Conservation (phyloP, 1,140 invertebrate genomes). For the Calliphora vicina region DNA sequence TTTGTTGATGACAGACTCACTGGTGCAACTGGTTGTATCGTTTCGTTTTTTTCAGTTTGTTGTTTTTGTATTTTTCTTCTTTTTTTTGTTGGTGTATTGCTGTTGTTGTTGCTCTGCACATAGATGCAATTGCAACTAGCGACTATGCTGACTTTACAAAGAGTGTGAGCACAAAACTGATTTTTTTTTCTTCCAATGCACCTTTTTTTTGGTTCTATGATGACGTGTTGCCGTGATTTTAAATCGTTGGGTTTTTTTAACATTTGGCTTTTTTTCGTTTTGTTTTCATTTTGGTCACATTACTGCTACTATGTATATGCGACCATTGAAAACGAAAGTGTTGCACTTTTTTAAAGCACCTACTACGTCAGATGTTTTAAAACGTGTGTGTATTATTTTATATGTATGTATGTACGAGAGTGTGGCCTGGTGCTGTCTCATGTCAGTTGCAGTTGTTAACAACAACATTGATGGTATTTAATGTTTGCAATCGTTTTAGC, state of each 20-base stretch:
- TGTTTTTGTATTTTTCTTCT: too few relatives aligned
- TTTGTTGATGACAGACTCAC: conserved; percentile 9
- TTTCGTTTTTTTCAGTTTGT: not conserved
- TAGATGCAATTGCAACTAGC: not conserved
- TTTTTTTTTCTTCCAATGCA: not conserved
- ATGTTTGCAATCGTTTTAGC: not conserved
- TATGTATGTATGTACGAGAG: not conserved
- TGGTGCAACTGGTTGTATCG: conserved; percentile 8
- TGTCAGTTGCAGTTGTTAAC: not conserved
- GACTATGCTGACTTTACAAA: not conserved
- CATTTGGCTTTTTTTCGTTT: not conserved
- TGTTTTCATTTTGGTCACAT: not conserved
- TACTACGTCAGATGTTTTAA: not conserved
- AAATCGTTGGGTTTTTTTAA: not conserved
- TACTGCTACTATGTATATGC: not conserved
- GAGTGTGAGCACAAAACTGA: not conserved
- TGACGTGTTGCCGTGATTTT: conserved; percentile 12
- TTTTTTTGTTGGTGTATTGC: not conserved
- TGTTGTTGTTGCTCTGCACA: not conserved
- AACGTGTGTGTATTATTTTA: not conserved
- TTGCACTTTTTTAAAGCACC: not conserved
- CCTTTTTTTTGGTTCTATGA: not conserved
- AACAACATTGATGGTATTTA: not conserved
- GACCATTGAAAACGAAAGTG: not conserved
- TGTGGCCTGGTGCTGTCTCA: not conserved